Conservation (phyloP, 2,888 invertebrate genomes). For the Agrotis segetum region DNA sequence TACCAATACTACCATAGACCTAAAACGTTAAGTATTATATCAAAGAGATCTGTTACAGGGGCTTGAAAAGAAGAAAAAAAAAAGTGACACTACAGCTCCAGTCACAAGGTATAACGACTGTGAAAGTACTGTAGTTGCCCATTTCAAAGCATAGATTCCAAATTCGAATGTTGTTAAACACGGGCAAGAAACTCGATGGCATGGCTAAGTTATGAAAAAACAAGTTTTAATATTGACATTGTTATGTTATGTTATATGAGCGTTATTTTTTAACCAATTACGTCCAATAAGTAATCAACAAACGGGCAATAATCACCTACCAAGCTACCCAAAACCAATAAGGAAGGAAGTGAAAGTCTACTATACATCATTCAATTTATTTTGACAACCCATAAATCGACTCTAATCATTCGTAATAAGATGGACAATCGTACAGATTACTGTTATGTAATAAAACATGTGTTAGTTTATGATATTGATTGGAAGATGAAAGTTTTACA, state of each 20-base stretch:
- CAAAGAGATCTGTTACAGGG: no score
- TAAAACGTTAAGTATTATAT: no score
- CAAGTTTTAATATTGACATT: no score
- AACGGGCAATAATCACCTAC: not conserved
- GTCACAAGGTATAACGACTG: no score
- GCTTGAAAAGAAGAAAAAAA: no score
- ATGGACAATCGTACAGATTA: slow-evolving; percentile 51
- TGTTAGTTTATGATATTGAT: slow-evolving; percentile 44
- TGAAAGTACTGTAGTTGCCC: no score
- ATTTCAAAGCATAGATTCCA: no score
- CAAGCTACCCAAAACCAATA: slow-evolving; percentile 16
- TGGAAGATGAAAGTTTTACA: slow-evolving; percentile 44
- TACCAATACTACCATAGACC: no score
- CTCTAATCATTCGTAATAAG: slow-evolving; percentile 62
- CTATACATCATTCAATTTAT: slow-evolving; percentile 68
- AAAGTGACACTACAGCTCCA: no score
- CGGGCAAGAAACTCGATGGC: no score
- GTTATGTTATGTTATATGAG: not conserved
- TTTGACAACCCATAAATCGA: slow-evolving; percentile 69
- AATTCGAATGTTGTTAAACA: no score
- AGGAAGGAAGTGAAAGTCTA: slow-evolving; percentile 50
- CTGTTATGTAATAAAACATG: slow-evolving; percentile 53
- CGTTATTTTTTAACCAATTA: slow-evolving; percentile 8
- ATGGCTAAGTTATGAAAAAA: no score
- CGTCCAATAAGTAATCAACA: not conserved